Percentiles rank a stretch among this genome's conserved stretches.
Conservation (phyloP, 2,888 invertebrate genomes). For the Agrenia bidenticulata region DNA sequence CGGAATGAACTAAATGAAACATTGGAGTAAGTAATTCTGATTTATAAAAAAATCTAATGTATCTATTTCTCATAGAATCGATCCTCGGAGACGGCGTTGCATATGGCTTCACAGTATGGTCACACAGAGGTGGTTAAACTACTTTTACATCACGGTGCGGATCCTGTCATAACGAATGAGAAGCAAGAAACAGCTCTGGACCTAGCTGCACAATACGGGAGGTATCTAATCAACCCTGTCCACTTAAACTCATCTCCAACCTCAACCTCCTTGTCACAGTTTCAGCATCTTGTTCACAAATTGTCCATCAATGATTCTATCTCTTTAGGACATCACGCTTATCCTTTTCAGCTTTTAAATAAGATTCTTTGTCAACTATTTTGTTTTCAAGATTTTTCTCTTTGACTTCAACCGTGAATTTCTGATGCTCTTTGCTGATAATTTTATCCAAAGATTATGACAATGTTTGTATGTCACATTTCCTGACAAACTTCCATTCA, state of each 20-base stretch:
- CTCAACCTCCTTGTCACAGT: not conserved
- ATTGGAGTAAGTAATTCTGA: too few species aligned
- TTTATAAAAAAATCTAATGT: too few species aligned
- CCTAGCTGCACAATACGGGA: conserved; percentile 88
- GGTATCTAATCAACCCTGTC: conserved; percentile 59
- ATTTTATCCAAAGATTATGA: too few species aligned
- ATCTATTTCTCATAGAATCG: conserved; percentile 65
- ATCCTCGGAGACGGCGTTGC: conserved; percentile 87
- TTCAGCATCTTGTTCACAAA: not conserved
- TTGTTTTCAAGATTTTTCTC: not conserved
- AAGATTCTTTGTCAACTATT: not conserved
- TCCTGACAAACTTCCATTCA: too few species aligned
- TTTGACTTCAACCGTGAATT: not conserved
- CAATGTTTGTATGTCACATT: too few species aligned
- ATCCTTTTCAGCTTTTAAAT: not conserved
- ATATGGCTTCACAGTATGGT: conserved; percentile 91
- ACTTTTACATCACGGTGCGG: conserved; percentile 79
- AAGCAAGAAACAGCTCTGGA: conserved; percentile 90
- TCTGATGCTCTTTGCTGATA: too few species aligned
- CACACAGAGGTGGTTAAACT: conserved; percentile 81
- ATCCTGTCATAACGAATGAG: conserved; percentile 82
- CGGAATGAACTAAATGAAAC: too few species aligned
- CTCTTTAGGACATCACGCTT: not conserved
- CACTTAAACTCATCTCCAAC: not conserved
- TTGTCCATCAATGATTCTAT: conserved; percentile 1